Conservation (phyloP, 1,140 invertebrate species). For the Solenopsis fugax region DNA sequence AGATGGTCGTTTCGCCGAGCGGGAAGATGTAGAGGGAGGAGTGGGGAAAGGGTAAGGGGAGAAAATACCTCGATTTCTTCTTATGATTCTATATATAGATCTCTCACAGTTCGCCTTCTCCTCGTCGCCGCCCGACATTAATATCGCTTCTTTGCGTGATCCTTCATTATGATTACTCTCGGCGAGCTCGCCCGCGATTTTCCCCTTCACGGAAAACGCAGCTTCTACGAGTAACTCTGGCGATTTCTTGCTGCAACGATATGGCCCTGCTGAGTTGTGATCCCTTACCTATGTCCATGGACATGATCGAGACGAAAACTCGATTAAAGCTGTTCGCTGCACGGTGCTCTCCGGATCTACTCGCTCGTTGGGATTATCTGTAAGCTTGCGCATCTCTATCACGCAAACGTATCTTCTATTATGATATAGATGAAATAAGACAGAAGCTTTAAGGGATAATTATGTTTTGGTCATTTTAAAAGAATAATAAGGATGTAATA, state of each 20-base stretch:
- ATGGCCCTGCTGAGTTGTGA: constrained; percentile 20
- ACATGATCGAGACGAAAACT: not conserved
- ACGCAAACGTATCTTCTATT: not conserved
- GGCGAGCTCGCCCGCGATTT: not conserved
- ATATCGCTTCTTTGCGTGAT: constrained; percentile 33
- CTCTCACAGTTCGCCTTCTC: constrained; percentile 55
- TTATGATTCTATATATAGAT: constrained; percentile 63
- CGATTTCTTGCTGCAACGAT: constrained; percentile 32
- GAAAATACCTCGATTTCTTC: constrained; percentile 62
- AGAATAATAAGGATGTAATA: not conserved
- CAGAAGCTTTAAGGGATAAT: not conserved
- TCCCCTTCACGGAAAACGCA: constrained; percentile 30
- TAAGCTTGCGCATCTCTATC: not conserved
- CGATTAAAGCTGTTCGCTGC: not conserved
- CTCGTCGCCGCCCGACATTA: constrained; percentile 61
- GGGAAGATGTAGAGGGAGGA: not conserved
- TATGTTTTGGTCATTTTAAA: not conserved
- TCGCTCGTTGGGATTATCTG: not conserved
- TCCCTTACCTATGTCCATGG: not conserved
- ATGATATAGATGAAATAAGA: not conserved
- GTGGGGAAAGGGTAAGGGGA: not conserved
- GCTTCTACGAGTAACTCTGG: constrained; percentile 11
- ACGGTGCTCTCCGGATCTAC: not conserved
- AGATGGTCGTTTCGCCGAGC: constrained; percentile 70
- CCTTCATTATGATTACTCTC: constrained; percentile 41